Evolutionary conservation across 2,888 invertebrate species (phyloP).

Genomic region (Heteropelma amictum): DNA sequence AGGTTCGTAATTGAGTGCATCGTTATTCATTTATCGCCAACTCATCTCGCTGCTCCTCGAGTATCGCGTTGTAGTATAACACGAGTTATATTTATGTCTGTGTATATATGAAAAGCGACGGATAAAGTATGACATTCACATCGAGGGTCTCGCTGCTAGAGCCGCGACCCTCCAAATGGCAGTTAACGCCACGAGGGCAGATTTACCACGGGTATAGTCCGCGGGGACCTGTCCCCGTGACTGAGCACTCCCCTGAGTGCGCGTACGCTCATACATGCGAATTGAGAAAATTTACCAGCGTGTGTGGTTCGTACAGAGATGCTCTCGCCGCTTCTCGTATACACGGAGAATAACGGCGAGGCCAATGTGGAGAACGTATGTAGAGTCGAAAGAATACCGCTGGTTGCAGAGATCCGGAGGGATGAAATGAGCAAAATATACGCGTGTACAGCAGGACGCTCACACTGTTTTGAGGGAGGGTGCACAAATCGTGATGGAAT

Average conservation of each 20-base stretch:
- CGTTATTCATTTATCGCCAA: too few species aligned
- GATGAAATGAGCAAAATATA: conserved; percentile 24
- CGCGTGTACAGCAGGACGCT: neutral
- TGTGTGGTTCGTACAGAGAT: conserved; percentile 34
- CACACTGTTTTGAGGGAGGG: neutral
- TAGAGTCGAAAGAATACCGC: conserved; percentile 14
- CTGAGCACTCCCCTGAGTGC: conserved; percentile 70
- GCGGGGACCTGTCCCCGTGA: conserved; percentile 71
- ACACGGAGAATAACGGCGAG: neutral
- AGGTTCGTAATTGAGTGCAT: too few species aligned
- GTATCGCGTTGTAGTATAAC: neutral
- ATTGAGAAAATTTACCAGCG: conserved; percentile 73
- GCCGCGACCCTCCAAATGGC: conserved; percentile 68
- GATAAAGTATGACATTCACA: conserved; percentile 22
- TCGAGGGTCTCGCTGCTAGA: conserved; percentile 11
- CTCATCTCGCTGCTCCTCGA: neutral
- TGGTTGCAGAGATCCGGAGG: conserved; percentile 38
- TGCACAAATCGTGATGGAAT: conserved; percentile 27
- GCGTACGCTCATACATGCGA: conserved; percentile 74
- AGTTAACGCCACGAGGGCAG: conserved; percentile 73
- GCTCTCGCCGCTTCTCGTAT: conserved; percentile 13
- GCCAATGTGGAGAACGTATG: neutral
- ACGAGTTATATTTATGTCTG: too few species aligned
- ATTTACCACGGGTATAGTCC: conserved; percentile 70
- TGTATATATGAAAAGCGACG: neutral